These are phyloP conservation scores for Enoplosus armatus DNA, from an alignment of 2,797 vertebrate genomes.

Conservation along the genomic window DNA sequence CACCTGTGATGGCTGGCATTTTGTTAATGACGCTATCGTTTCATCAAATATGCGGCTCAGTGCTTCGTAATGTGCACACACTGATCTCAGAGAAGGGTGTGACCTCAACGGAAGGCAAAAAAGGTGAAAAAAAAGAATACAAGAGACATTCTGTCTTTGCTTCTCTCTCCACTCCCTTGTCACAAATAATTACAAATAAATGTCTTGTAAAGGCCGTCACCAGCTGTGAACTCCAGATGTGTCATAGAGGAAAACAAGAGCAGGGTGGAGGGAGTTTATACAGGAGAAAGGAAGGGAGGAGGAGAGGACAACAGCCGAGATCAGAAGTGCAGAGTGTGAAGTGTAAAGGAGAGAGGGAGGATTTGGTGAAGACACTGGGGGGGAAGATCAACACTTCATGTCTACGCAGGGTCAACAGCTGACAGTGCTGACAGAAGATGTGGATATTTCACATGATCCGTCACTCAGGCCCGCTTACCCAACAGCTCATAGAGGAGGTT, in stretches of 20 bases:
- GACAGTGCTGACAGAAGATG: conserved; percentile 41
- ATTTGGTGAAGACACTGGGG: conserved; percentile 25
- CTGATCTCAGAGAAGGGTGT: conserved; percentile 16
- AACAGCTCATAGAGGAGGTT: conserved; percentile 96
- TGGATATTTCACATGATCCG: conserved; percentile 49
- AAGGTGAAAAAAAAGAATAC: neutral
- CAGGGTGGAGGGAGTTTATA: neutral
- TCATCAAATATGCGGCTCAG: conserved; percentile 41
- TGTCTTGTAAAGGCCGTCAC: conserved; percentile 35
- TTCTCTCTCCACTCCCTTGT: conserved; percentile 16
- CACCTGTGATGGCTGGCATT: conserved; percentile 54
- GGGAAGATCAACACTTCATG: conserved; percentile 60
- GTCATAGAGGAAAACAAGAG: neutral
- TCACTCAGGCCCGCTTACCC: conserved; percentile 82
- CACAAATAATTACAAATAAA: conserved; percentile 37
- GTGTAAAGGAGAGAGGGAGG: conserved; percentile 18
- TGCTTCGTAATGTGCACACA: conserved; percentile 25
- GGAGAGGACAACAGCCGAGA: neutral
- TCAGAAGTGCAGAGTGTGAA: neutral
- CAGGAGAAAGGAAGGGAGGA: neutral
- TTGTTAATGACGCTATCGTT: conserved; percentile 48
- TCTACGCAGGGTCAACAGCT: conserved; percentile 50
- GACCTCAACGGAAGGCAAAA: conserved; percentile 26
- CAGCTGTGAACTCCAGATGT: conserved; percentile 42
- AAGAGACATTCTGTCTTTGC: conserved; percentile 12